Evolutionary conservation across 1,140 invertebrate species (phyloP), one percentile per base, ranked within the genome.

Genomic region (Himalopsyche phryganea): DNA sequence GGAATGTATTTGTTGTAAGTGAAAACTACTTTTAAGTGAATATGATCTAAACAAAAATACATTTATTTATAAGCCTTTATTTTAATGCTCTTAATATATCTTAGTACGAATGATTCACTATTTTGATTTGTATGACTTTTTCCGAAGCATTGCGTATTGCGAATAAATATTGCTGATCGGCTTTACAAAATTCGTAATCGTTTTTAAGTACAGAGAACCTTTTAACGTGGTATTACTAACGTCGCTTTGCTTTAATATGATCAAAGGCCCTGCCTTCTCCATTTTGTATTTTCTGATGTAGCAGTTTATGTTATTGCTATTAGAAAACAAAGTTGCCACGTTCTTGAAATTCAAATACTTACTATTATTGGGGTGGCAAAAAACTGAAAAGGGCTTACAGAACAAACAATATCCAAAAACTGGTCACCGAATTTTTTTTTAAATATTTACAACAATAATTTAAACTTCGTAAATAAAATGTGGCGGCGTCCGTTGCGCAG

Each of bases 221-320:
- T 50, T 48, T 23, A 42, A 32, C 10, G 35, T 42, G n/a, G 50
- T 47, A 58, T 62, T 54, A 55, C 48, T 50, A 50, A 35, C 46
- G 36, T 32, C 40, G 55, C 60, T 62, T 62, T 62, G 60, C 58
- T 62, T 62, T 53, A 58, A 62, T 62, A 62, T 62, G 60, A 62
- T 62, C 60, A 62, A 62, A 62, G 60, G 50, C 38, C 40, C 6
- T n/a, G 18, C 49, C 38, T 36, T 20, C 36, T 6, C 3, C 36
- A 19, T 36, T 38, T 42, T 19, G 19, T 3, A 28, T 28, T 28
- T 28, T 28, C 23, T 9, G 23, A 28, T 28, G 9, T 28, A 28
- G 23, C 23, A 28, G 33, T 17, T 33, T 14, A 14, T 23, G 41
- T 42, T 53, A 44, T 53, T n/a, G 49, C 41, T 28, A 38, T 46